phyloP scores from a whole-genome alignment of 2,113 vertebrate genomes.

The Xyrauchen texanus region DNA sequence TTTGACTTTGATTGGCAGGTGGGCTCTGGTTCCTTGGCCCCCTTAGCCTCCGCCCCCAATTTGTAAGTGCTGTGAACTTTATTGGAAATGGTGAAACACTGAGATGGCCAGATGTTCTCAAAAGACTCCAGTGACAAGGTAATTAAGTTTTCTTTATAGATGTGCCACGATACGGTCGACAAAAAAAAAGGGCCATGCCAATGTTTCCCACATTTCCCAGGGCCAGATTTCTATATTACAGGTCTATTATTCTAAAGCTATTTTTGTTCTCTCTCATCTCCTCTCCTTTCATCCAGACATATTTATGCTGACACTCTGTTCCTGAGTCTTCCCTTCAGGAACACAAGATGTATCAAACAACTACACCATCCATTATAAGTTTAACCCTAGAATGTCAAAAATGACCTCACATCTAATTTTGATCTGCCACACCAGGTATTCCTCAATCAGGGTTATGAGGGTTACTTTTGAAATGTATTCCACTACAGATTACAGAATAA shows the following conservation, averaged over 20 bases:
- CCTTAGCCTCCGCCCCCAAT: not conserved
- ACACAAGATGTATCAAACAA: not conserved
- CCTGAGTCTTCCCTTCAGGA: slow-evolving; percentile 12
- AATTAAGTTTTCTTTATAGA: slow-evolving; percentile 65
- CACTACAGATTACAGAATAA: too few relatives aligned
- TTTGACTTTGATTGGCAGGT: slow-evolving; percentile 59
- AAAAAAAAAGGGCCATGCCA: slow-evolving; percentile 52
- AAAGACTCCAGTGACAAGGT: slow-evolving; percentile 56
- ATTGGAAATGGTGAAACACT: slow-evolving; percentile 58
- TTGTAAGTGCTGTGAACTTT: slow-evolving; percentile 53
- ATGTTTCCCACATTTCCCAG: slow-evolving; percentile 45
- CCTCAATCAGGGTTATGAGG: too few relatives aligned
- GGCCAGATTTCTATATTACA: slow-evolving; percentile 65
- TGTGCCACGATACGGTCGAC: slow-evolving; percentile 59
- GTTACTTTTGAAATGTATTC: too few relatives aligned
- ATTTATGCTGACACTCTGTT: not conserved
- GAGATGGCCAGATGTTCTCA: slow-evolving; percentile 65
- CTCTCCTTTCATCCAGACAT: slow-evolving; percentile 21
- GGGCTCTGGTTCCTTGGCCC: slow-evolving; percentile 33
- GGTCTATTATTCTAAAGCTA: not conserved
- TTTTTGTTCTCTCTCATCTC: not conserved
- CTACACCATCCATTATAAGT: not conserved
- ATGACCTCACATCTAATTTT: too few relatives aligned
- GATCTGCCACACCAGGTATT: too few relatives aligned
- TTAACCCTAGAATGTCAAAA: too few relatives aligned